Conservation (phyloP, 2,113 vertebrate species). For the Onychorhynchus coronatus region DNA sequence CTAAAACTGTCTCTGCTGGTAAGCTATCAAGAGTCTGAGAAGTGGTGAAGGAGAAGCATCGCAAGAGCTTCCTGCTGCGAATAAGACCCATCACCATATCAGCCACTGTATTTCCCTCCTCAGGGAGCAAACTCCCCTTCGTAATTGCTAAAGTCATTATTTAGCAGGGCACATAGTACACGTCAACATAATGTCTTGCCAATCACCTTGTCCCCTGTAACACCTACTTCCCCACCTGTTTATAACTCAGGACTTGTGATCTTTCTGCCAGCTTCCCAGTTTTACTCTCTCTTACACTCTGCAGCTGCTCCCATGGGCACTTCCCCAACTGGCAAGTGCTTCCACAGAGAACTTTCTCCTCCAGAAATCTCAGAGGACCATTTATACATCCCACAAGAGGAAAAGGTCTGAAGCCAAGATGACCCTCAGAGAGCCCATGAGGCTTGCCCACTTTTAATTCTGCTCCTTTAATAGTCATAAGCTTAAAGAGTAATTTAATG, state of each 20-base stretch:
- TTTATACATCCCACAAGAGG: not conserved
- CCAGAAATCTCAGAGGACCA: not conserved
- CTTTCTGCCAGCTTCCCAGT: not conserved
- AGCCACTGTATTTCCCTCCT: not conserved
- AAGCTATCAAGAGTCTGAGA: not conserved
- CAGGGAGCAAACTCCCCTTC: not conserved
- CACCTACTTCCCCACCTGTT: not conserved
- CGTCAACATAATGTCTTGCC: not conserved
- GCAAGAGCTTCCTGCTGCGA: rapidly evolving
- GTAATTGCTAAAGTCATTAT: not conserved
- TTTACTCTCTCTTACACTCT: not conserved
- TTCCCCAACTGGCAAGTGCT: not conserved
- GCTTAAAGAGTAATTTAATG: not conserved
- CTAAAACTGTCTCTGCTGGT: not conserved
- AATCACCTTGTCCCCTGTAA: not conserved
- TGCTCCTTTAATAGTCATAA: not conserved
- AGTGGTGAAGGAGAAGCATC: not conserved
- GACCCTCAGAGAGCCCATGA: not conserved
- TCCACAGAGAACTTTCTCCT: not conserved
- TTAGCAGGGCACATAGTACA: rapidly evolving
- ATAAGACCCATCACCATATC: rapidly evolving
- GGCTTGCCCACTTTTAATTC: not conserved
- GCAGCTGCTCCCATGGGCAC: not conserved
- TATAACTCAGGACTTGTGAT: not conserved
- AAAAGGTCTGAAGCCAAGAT: not conserved